A percentile compares a stretch with the other conserved stretches of the same genome.
These are phyloP conservation scores for Cryptocephalus primarius DNA, from an alignment of 2,888 invertebrate genomes.

Conservation along the genomic window DNA sequence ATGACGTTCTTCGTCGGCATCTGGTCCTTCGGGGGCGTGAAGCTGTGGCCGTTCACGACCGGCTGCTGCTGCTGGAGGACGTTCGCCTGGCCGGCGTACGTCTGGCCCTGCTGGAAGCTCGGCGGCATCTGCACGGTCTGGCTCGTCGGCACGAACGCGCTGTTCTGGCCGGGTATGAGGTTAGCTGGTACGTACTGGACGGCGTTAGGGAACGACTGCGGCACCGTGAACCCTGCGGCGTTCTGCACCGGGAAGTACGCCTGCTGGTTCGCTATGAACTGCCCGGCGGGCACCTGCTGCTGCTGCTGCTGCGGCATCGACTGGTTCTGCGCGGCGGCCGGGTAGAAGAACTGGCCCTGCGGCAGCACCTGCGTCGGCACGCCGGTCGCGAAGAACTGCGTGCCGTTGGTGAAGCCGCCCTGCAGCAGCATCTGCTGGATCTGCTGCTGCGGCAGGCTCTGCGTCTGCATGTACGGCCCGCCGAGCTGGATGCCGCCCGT, in stretches of 20 bases:
- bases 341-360: slow-evolving; percentile 32
- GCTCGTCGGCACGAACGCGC: slow-evolving; percentile 35
- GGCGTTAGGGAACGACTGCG: slow-evolving; percentile 24
- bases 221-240: slow-evolving; percentile 22
- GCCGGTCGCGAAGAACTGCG: slow-evolving; percentile 23
- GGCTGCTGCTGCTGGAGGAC: slow-evolving; percentile 24
- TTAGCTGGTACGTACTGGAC: slow-evolving; percentile 34
- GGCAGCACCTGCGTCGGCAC: slow-evolving; percentile 29
- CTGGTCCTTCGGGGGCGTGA: slow-evolving; percentile 22
- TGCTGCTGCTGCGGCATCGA: slow-evolving; percentile 26
- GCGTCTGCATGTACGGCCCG: slow-evolving; percentile 33
- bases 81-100: slow-evolving; percentile 29
- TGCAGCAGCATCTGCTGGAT: slow-evolving; percentile 37
- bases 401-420: slow-evolving; percentile 27
- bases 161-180: slow-evolving; percentile 30
- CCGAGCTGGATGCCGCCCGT: slow-evolving; percentile 21
- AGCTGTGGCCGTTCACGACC: slow-evolving; percentile 33
- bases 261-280: slow-evolving; percentile 26
- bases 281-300: slow-evolving; percentile 25
- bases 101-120: slow-evolving; percentile 34
- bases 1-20: slow-evolving; percentile 31
- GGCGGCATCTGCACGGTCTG: slow-evolving; percentile 27
- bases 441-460: slow-evolving; percentile 39
- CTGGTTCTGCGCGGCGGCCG: slow-evolving; percentile 30
- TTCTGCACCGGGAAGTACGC: slow-evolving; percentile 29